These are phyloP conservation scores for Drepana arcuata DNA, from an alignment of 1,140 invertebrate species.

Conservation along the genomic window DNA sequence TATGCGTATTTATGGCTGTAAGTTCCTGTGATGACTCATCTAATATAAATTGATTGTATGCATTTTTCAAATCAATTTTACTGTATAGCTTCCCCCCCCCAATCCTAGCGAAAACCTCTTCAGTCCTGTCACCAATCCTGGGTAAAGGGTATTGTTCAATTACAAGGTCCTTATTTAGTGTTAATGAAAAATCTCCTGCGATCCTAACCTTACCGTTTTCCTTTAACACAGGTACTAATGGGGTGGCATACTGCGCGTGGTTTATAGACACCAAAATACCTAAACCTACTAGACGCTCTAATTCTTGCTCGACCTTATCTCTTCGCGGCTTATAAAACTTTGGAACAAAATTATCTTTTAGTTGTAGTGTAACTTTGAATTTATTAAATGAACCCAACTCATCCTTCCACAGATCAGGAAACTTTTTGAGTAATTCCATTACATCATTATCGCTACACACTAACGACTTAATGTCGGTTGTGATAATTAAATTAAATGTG, in stretches of 20 bases:
- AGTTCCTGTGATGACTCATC: slow-evolving; percentile 23
- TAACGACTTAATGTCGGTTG: slow-evolving; percentile 1
- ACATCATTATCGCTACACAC: slow-evolving; percentile 1
- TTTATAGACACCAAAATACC: slow-evolving; percentile 18
- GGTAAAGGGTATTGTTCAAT: slow-evolving; percentile 26
- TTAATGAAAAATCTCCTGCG: slow-evolving; percentile 22
- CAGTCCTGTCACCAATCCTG: slow-evolving; percentile 20
- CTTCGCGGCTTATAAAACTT: slow-evolving; percentile 27
- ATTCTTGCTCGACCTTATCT: slow-evolving; percentile 14
- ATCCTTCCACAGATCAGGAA: slow-evolving; percentile 14
- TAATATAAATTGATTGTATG: slow-evolving; percentile 33
- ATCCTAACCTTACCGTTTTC: slow-evolving; percentile 18
- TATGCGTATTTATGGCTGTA: slow-evolving; percentile 34
- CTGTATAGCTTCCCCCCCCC: slow-evolving; percentile 22
- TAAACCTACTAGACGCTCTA: slow-evolving; percentile 15
- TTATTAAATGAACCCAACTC: slow-evolving; percentile 27
- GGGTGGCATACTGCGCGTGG: slow-evolving; percentile 18
- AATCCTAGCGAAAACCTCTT: slow-evolving; percentile 25
- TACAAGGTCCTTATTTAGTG: slow-evolving; percentile 19
- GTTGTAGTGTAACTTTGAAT: slow-evolving; percentile 19
- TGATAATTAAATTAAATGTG: slow-evolving; percentile 16
- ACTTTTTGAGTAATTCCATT: slow-evolving; percentile 8
- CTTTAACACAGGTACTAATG: slow-evolving; percentile 27
- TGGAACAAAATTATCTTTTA: slow-evolving; percentile 14
- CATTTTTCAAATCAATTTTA: slow-evolving; percentile 35